These are phyloP conservation scores for Drosophila repletoides DNA, from an alignment of 1,140 invertebrate genomes.

Conservation along the genomic window DNA sequence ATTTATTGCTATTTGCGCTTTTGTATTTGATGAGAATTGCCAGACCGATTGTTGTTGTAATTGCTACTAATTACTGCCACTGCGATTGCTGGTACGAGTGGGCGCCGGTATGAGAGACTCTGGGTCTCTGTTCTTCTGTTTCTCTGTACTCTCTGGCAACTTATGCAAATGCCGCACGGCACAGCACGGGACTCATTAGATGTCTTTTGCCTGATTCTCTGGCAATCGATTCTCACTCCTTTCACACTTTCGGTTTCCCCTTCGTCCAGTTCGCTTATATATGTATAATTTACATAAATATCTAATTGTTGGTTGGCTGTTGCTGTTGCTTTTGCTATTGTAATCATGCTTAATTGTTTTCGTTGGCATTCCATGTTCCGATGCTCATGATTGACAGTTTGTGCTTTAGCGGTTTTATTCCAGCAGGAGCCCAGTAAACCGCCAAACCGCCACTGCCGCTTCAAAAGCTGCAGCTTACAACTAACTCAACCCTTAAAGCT, in stretches of 20 bases:
- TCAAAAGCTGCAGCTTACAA: slow-evolving; percentile 2
- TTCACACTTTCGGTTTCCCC: neutral
- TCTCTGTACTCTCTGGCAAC: slow-evolving; percentile 32
- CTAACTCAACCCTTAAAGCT: no score
- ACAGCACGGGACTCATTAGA: slow-evolving; percentile 22
- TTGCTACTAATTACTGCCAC: slow-evolving; percentile 68
- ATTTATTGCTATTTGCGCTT: slow-evolving; percentile 73
- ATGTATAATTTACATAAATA: slow-evolving; percentile 78
- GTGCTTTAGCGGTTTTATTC: slow-evolving; percentile 65
- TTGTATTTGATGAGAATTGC: slow-evolving; percentile 55
- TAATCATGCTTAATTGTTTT: slow-evolving; percentile 78
- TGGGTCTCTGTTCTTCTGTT: neutral
- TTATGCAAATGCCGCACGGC: slow-evolving; percentile 60
- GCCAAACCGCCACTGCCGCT: slow-evolving; percentile 32
- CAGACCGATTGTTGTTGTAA: slow-evolving; percentile 51
- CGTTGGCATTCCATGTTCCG: slow-evolving; percentile 69
- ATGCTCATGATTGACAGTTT: slow-evolving; percentile 76
- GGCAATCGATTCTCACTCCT: slow-evolving; percentile 22
- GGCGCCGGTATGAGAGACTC: slow-evolving; percentile 12
- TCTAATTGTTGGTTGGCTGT: slow-evolving; percentile 67
- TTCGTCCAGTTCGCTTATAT: slow-evolving; percentile 17
- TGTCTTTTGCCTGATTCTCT: slow-evolving; percentile 30
- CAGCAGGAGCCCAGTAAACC: slow-evolving; percentile 45
- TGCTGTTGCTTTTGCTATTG: slow-evolving; percentile 52
- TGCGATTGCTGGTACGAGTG: slow-evolving; percentile 51